phyloP scores from a whole-genome alignment of 2,113 vertebrate genomes.

The Promerops cafer region DNA sequence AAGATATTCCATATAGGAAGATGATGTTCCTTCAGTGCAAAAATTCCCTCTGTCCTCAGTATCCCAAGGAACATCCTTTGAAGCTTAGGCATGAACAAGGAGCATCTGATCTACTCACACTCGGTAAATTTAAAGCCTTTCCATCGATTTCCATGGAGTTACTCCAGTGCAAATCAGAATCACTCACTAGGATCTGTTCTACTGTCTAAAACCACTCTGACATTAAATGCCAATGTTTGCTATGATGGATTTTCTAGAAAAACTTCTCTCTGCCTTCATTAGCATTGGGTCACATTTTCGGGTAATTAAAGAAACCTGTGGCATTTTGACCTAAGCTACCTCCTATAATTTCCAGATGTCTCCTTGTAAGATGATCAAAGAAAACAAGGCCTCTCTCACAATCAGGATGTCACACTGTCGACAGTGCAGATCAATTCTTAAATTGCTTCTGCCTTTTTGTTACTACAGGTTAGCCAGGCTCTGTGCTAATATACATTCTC shows the following conservation, averaged over 20 bases:
- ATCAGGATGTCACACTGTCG: slow-evolving; percentile 44
- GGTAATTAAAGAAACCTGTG: slow-evolving; percentile 65
- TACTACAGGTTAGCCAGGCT: not conserved
- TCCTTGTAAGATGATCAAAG: slow-evolving; percentile 54
- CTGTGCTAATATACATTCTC: not conserved
- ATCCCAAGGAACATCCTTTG: not conserved
- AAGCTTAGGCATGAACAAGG: not conserved
- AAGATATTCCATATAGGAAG: not conserved
- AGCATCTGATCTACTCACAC: not conserved
- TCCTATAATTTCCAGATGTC: slow-evolving; percentile 68
- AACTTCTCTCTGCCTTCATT: slow-evolving; percentile 36
- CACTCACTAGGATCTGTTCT: not conserved
- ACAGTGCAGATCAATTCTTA: not conserved
- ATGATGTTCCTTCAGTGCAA: not conserved
- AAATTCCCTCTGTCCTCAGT: not conserved
- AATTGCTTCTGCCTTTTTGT: slow-evolving; percentile 37
- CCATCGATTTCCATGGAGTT: not conserved
- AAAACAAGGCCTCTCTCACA: slow-evolving; percentile 51
- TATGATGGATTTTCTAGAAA: slow-evolving; percentile 17
- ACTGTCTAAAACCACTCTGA: not conserved
- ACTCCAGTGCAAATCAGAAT: not conserved
- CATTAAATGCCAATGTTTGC: not conserved
- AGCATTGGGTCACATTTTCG: slow-evolving; percentile 44
- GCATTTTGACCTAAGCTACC: slow-evolving; percentile 58
- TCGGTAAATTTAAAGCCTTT: not conserved